Base-by-base conservation (phyloP, 1,140 invertebrate genomes). In the Helicoverpa zea region DNA sequence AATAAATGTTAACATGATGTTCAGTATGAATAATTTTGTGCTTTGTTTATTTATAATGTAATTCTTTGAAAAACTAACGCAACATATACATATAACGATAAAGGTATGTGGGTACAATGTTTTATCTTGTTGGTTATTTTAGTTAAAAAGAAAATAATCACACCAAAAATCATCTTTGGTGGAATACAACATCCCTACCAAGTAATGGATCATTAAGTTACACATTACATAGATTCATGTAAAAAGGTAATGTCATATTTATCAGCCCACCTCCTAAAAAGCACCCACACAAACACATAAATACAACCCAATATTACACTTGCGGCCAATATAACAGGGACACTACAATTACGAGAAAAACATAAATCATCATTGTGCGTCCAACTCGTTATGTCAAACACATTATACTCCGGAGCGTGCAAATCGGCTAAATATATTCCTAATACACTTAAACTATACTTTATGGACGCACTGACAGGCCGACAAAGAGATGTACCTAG, bases 381-480 rank as follows among this genome's bases (percentile, higher is more conserved):
- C 56, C 47, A 52, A 63, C 56, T 76, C 74, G 73, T 75, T 74
- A 64, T 61, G 56, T 52, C 64, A 66, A 59, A 79, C 64, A 79
- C 64, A 80, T 80, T 68, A 80, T 75, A 54, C 74, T 81, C 80
- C 58, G 68, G 30, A 74, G 81, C 80, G 52, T 64, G 78, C 80
- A 81, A 84, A 84, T 87, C 86, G 63, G 61, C 80, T 83, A 76
- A 85, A 84, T 70, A 80, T 80, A 80, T 80, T 81, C 78, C 83
- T 81, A 76, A 75, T 75, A 59, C 52, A 58, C 16, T 72, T 64
- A 64, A 64, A 77, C 61, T 54, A 64, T 52, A 18, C 47, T 77
- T 77, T 52, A 64, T 64, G 16, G 59, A 59, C 58, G 43, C 43
- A 72, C 77, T 58, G 63, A 70, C 77, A 61, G 51, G 72, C 77